Evolutionary conservation across 2,888 invertebrate genomes (phyloP).

Genomic region (Mesochorus sp.): DNA sequence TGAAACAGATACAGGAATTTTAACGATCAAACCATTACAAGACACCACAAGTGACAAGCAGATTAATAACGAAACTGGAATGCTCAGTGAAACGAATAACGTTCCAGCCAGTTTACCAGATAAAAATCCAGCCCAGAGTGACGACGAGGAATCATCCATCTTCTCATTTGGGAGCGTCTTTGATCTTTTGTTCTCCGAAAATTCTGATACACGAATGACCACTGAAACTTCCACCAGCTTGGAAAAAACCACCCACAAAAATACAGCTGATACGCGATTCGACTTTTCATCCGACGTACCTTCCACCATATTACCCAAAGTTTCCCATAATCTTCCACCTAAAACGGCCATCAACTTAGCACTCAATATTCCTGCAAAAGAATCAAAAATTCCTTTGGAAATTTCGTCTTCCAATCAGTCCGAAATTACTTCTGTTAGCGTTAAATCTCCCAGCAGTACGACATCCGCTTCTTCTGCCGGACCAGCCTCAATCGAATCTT

Average conservation of each 20-base stretch:
- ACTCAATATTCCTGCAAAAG: neutral
- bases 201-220: neutral
- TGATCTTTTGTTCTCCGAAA: constrained; percentile 84
- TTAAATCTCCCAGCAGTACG: neutral
- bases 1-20: no score
- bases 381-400: no score
- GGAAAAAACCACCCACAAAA: neutral
- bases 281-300: no score
- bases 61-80: neutral
- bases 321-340: neutral
- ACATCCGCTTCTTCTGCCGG: neutral
- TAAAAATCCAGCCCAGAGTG: constrained; percentile 49
- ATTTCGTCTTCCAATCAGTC: neutral
- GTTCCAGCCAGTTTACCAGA: neutral
- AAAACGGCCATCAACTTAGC: neutral
- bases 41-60: neutral
- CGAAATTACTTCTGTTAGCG: neutral
- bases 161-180: constrained; percentile 86
- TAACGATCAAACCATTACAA: no score
- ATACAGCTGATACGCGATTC: neutral
- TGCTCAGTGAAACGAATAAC: neutral
- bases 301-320: neutral
- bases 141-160: constrained; percentile 81
- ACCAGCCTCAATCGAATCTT: neutral
- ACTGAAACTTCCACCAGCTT: neutral